These are phyloP conservation scores for Dendrolimus pini DNA, from an alignment of 2,888 invertebrate genomes.

Conservation along the genomic window DNA sequence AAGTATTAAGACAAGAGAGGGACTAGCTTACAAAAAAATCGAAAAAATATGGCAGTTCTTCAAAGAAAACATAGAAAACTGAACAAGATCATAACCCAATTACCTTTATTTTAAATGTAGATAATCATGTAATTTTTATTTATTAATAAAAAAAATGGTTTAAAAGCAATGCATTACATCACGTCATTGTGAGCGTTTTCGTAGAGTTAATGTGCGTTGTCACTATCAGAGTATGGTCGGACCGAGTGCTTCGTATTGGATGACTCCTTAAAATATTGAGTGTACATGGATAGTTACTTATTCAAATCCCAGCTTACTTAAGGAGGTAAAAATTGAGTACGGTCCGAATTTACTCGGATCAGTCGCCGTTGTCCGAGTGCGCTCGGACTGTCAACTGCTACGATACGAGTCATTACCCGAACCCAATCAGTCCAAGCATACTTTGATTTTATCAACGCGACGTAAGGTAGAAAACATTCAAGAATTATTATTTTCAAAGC, in stretches of 20 bases:
- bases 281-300: too few species aligned
- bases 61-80: constrained; percentile 7
- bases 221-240: not conserved
- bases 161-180: not conserved
- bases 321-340: too few species aligned
- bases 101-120: not conserved
- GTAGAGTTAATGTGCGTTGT: not conserved
- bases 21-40: constrained; percentile 50
- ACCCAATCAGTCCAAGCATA: not conserved
- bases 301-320: too few species aligned
- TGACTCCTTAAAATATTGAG: too few species aligned
- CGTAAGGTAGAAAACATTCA: not conserved
- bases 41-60: constrained; percentile 38
- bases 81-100: constrained; percentile 4
- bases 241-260: too few species aligned
- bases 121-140: constrained; percentile 2
- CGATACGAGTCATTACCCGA: not conserved
- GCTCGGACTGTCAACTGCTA: too few species aligned
- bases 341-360: too few species aligned
- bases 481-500: too few species aligned
- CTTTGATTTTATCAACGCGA: not conserved
- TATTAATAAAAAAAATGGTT: not conserved
- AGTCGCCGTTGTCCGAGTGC: too few species aligned
- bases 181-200: not conserved
- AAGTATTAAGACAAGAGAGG: constrained; percentile 23